These are phyloP conservation scores for Papilio polytes DNA, from an alignment of 1,140 invertebrate genomes.

Conservation along the genomic window DNA sequence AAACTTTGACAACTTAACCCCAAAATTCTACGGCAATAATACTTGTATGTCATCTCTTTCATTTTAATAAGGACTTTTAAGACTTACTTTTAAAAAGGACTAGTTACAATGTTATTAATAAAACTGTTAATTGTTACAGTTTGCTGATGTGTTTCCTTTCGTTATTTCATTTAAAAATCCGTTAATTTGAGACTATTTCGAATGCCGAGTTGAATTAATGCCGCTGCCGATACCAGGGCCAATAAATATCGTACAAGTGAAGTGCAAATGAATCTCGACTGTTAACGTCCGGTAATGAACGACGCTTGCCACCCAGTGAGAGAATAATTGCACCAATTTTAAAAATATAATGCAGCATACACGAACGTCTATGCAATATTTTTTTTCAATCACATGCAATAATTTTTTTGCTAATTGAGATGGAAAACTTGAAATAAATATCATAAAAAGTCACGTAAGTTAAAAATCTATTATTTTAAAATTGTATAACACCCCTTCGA, in stretches of 20 bases:
- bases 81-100: no score
- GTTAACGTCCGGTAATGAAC: conserved; percentile 2
- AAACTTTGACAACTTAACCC: not conserved
- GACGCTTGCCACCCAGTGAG: not conserved
- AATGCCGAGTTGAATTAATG: not conserved
- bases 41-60: not conserved
- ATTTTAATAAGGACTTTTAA: no score
- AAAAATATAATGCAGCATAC: not conserved
- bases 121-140: no score
- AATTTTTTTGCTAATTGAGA: not conserved
- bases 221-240: not conserved
- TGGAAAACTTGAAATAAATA: no score
- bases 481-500: no score
- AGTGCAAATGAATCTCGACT: conserved; percentile 7
- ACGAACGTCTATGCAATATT: not conserved
- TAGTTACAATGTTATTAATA: no score
- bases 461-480: no score
- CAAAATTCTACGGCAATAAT: not conserved
- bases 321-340: conserved; percentile 1
- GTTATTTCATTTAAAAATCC: not conserved
- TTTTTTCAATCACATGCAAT: not conserved
- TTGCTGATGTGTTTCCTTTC: no score
- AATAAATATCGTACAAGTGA: conserved; percentile 12
- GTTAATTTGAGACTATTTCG: not conserved
- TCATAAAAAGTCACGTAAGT: no score